These are phyloP conservation scores for Spheniscus mendiculus DNA, from an alignment of 2,113 vertebrate genomes.

Conservation along the genomic window DNA sequence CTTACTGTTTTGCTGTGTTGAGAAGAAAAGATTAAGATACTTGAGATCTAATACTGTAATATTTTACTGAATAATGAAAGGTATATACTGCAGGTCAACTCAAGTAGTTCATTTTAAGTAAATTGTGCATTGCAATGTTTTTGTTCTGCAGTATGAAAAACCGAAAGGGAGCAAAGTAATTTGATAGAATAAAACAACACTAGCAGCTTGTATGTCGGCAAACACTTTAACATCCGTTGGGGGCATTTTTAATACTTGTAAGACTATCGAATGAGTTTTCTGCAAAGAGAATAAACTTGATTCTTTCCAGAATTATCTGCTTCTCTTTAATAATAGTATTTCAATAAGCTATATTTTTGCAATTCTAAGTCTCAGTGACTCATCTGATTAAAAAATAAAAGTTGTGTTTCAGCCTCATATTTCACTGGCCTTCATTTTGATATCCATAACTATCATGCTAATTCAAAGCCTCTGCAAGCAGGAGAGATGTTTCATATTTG, in stretches of 20 bases:
- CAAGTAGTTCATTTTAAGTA: background rate
- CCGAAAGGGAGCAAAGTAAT: background rate
- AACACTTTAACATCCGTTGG: background rate
- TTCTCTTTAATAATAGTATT: background rate
- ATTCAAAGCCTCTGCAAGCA: background rate
- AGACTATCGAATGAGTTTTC: background rate
- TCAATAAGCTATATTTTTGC: background rate
- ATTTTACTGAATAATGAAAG: background rate
- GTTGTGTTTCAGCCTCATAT: background rate
- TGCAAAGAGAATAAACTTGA: background rate
- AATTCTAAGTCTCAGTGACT: background rate
- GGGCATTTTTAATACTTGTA: background rate
- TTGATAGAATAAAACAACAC: background rate
- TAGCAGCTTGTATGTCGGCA: background rate
- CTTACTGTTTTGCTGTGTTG: background rate
- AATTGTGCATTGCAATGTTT: background rate
- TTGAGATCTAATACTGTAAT: background rate
- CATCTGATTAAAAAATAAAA: background rate
- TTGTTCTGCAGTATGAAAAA: background rate
- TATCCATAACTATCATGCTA: background rate
- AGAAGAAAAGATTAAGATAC: background rate
- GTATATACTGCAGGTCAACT: background rate
- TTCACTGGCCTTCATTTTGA: background rate
- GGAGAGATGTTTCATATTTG: background rate
- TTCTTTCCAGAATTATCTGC: background rate